Conservation (phyloP, 2,113 vertebrate species). For the Mesocricetus auratus region DNA sequence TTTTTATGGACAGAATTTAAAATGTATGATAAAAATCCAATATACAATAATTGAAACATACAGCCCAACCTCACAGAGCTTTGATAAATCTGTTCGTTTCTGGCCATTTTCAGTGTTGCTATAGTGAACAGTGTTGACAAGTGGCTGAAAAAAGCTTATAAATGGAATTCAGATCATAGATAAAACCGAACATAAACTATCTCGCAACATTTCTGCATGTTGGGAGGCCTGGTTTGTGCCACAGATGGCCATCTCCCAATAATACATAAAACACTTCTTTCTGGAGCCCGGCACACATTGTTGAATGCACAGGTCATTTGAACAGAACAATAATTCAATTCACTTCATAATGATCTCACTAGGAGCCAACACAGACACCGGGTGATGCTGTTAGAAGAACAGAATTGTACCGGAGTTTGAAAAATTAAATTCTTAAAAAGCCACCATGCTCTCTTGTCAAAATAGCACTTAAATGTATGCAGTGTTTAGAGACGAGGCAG, state of each 20-base stretch:
- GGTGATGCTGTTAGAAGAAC: constrained; percentile 55
- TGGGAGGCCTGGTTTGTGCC: constrained; percentile 68
- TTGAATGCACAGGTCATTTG: constrained; percentile 67
- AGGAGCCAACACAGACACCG: constrained; percentile 67
- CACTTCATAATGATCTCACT: constrained; percentile 73
- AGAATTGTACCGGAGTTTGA: constrained; percentile 62
- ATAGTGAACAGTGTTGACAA: constrained; percentile 57
- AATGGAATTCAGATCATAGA: constrained; percentile 70
- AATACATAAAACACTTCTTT: constrained; percentile 80
- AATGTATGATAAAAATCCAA: constrained; percentile 79
- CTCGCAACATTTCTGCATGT: constrained; percentile 77
- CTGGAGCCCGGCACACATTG: constrained; percentile 63
- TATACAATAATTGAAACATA: constrained; percentile 79
- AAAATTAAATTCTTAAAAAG: constrained; percentile 78
- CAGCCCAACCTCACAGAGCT: constrained; percentile 78
- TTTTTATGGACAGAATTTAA: constrained; percentile 77
- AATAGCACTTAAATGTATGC: constrained; percentile 78
- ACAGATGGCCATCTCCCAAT: constrained; percentile 80
- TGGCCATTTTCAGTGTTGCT: constrained; percentile 80
- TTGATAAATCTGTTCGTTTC: constrained; percentile 83
- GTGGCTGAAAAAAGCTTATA: constrained; percentile 68
- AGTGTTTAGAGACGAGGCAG: constrained; percentile 72
- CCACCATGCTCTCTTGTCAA: constrained; percentile 72
- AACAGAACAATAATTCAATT: constrained; percentile 75
- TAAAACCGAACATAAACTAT: constrained; percentile 80